A percentile compares a stretch with the other conserved stretches of the same genome.
phyloP scores from a whole-genome alignment of 2,797 vertebrate genomes.

The Bothrops alternatus region DNA sequence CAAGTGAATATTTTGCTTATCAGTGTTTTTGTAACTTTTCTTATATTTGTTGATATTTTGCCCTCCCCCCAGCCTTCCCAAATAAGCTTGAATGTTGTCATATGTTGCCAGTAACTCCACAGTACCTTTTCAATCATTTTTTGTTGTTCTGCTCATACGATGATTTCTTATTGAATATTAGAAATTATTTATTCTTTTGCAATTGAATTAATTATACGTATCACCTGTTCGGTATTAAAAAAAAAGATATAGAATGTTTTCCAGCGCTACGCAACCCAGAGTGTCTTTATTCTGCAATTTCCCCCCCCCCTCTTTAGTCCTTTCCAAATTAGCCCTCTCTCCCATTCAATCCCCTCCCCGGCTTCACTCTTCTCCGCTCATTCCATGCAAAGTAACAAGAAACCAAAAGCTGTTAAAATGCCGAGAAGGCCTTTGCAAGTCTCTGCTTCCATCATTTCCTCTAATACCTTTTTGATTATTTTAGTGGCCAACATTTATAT shows the following conservation, averaged over 20 bases:
- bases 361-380: not conserved
- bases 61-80: not conserved
- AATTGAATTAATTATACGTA: not conserved
- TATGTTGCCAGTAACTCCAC: not conserved
- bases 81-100: not conserved
- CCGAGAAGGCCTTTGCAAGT: slow-evolving; percentile 58
- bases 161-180: not conserved
- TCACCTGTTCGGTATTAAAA: not conserved
- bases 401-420: slow-evolving; percentile 45
- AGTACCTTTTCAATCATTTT: not conserved
- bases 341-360: slow-evolving; percentile 1
- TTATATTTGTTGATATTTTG: not conserved
- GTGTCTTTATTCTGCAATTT: not conserved
- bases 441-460: slow-evolving; percentile 58
- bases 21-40: not conserved
- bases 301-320: not conserved
- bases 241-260: slow-evolving; percentile 6
- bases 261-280: slow-evolving; percentile 15
- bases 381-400: slow-evolving; percentile 35
- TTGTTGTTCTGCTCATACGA: not conserved
- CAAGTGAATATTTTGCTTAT: not conserved
- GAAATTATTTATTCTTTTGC: not conserved
- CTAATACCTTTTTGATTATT: slow-evolving; percentile 70
- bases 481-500: slow-evolving; percentile 63
- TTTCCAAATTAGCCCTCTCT: not conserved